Evolutionary conservation across 1,140 invertebrate genomes (phyloP).

Genomic region (Drosophila lacertosa): DNA sequence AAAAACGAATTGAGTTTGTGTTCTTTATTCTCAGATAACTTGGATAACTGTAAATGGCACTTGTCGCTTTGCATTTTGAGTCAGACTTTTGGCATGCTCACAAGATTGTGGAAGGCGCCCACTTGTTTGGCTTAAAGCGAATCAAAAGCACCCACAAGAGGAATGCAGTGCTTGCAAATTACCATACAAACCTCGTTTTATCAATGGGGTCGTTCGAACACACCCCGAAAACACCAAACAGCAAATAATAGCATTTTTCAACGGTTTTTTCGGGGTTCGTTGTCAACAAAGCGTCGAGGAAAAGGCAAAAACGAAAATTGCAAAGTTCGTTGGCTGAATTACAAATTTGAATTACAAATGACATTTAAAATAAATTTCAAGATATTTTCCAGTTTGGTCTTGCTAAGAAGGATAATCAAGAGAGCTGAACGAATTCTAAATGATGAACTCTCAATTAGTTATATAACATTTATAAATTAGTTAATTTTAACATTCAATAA

Average conservation of each 20-base stretch:
- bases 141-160: constrained; percentile 27
- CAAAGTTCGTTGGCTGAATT: constrained; percentile 11
- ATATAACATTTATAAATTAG: too few relatives aligned
- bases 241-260: constrained; percentile 46
- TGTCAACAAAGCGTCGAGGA: constrained; percentile 52
- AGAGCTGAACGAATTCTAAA: too few relatives aligned
- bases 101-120: constrained; percentile 13
- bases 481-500: too few relatives aligned
- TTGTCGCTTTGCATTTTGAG: constrained; percentile 1
- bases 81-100: constrained; percentile 15
- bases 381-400: background rate
- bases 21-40: too few relatives aligned
- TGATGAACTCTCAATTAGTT: background rate
- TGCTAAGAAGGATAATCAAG: too few relatives aligned
- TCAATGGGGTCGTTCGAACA: constrained; percentile 55
- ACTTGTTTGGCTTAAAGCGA: constrained; percentile 25
- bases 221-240: constrained; percentile 46
- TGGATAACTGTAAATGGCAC: too few relatives aligned
- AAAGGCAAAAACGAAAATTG: constrained; percentile 2
- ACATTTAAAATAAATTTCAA: constrained; percentile 18
- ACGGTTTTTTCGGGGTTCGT: constrained; percentile 36
- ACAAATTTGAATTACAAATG: constrained; percentile 24
- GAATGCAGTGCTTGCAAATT: constrained; percentile 63
- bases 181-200: constrained; percentile 70
- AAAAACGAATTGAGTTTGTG: too few relatives aligned